Evolutionary conservation across 1,140 invertebrate species (phyloP).

Genomic region (Drosophila suzukii): DNA sequence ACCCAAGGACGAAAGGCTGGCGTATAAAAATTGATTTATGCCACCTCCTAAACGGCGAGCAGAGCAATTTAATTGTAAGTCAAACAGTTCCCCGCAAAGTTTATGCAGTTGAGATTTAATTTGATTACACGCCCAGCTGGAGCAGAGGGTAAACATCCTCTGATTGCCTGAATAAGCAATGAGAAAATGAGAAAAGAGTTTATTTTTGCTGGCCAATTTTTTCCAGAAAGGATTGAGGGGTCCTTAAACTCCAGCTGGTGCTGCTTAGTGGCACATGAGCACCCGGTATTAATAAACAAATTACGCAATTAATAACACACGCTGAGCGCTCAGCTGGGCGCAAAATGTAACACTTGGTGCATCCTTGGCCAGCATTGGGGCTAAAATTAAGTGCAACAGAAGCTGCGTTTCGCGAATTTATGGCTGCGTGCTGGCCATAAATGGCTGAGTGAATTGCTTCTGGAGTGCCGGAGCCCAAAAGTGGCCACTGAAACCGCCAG

Average conservation of each 20-base stretch:
- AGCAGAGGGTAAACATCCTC: conserved; percentile 38
- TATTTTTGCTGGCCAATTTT: background rate
- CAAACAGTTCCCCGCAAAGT: conserved; percentile 58
- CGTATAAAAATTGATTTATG: conserved; percentile 70
- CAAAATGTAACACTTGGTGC: conserved; percentile 63
- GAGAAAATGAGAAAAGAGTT: conserved; percentile 1
- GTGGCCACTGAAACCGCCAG: conserved; percentile 54
- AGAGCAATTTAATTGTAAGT: conserved; percentile 65
- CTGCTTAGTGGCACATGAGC: conserved; percentile 14
- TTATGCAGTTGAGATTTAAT: conserved; percentile 52
- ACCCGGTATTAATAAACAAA: conserved; percentile 73
- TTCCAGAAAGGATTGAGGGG: background rate
- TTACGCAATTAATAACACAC: conserved; percentile 80
- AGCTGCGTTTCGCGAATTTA: conserved; percentile 29
- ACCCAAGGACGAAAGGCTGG: conserved; percentile 11
- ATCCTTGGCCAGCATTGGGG: conserved; percentile 6
- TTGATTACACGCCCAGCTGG: conserved; percentile 54
- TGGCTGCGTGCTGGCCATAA: conserved; percentile 47
- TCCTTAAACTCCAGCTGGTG: conserved; percentile 11
- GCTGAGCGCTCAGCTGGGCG: conserved; percentile 73
- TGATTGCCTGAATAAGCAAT: conserved; percentile 52
- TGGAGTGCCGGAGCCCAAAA: conserved; percentile 25
- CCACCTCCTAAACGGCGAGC: conserved; percentile 12
- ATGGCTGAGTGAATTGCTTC: conserved; percentile 59
- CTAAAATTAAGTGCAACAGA: conserved; percentile 26